phyloP scores from a whole-genome alignment of 2,113 vertebrate genomes.

The Cathartes aura region DNA sequence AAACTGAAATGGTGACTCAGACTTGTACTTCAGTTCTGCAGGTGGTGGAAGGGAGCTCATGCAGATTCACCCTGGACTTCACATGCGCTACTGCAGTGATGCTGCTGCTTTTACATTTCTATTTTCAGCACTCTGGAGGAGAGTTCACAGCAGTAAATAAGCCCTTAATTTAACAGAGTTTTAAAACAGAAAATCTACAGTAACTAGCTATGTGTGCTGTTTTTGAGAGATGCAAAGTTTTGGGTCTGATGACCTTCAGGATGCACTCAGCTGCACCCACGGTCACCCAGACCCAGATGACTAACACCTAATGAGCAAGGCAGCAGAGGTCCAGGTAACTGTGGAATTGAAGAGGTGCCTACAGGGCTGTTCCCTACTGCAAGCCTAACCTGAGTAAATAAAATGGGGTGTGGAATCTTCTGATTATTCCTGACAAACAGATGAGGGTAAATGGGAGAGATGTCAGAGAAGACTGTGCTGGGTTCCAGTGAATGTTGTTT shows the following conservation, averaged over 20 bases:
- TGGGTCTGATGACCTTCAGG: neutral
- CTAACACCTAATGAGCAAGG: neutral
- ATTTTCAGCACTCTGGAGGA: neutral
- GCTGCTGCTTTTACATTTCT: neutral
- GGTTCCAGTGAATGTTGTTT: rapidly evolving
- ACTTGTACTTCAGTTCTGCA: neutral
- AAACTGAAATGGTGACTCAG: neutral
- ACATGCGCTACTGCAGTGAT: neutral
- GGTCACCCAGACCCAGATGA: neutral
- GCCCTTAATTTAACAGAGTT: neutral
- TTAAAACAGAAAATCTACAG: neutral
- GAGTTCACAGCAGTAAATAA: neutral
- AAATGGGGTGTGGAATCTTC: neutral
- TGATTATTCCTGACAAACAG: neutral
- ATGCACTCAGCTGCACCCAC: too few relatives aligned
- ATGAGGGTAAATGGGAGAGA: neutral
- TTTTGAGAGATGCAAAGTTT: neutral
- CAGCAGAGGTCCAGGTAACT: neutral
- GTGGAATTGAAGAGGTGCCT: neutral
- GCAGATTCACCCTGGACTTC: neutral
- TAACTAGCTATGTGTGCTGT: neutral
- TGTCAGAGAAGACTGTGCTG: neutral
- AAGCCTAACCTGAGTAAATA: neutral
- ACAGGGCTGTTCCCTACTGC: neutral
- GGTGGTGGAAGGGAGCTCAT: neutral